Conservation (phyloP, 2,113 vertebrate genomes). For the Echinops telfairi region DNA sequence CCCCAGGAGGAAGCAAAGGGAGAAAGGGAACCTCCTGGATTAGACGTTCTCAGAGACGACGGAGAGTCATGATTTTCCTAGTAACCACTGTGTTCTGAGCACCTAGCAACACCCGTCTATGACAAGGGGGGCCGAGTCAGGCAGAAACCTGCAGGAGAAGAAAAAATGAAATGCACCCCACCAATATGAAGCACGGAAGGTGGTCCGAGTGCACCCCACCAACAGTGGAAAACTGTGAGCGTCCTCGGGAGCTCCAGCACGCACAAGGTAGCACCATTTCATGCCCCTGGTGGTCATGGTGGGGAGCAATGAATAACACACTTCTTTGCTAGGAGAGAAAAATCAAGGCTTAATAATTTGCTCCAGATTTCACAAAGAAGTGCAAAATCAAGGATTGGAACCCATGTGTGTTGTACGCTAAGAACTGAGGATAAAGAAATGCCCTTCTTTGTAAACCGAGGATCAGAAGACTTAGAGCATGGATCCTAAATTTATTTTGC, state of each 20-base stretch:
- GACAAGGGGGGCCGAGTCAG: neutral
- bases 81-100: neutral
- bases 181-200: neutral
- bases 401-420: neutral
- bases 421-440: slow-evolving; percentile 1
- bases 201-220: neutral
- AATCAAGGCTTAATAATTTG: slow-evolving; percentile 3
- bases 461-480: neutral
- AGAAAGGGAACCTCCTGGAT: neutral
- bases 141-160: neutral
- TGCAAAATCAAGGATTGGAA: neutral
- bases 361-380: neutral
- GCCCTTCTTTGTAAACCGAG: neutral
- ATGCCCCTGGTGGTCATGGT: too few species aligned
- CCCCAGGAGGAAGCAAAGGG: neutral
- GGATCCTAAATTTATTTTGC: too few species aligned
- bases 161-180: neutral
- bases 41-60: neutral
- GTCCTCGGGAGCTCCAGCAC: neutral
- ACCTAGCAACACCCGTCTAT: neutral
- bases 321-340: neutral
- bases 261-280: too few species aligned
- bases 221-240: neutral
- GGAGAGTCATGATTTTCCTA: neutral
- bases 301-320: neutral